Percentiles rank a stretch among this genome's conserved stretches.
These are phyloP conservation scores for Ormyrus nitidulus DNA, from an alignment of 2,888 invertebrate genomes.

Conservation along the genomic window DNA sequence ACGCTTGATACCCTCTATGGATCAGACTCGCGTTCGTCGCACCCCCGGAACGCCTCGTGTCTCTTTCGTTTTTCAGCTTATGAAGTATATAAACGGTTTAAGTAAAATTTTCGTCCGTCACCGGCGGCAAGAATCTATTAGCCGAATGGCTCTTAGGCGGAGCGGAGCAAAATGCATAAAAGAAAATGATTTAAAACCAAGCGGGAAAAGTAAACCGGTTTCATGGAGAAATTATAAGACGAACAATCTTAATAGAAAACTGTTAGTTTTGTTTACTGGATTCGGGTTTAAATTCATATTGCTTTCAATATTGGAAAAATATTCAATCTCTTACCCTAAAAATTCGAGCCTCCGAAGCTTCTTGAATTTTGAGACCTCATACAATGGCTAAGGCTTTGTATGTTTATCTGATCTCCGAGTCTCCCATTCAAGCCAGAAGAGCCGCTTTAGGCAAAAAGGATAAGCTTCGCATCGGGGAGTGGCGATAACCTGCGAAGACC, in stretches of 20 bases:
- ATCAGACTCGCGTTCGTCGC: constrained; percentile 33
- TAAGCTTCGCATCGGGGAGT: background rate
- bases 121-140: constrained; percentile 26
- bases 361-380: too few species aligned
- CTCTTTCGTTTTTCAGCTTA: constrained; percentile 48
- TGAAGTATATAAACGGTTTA: constrained; percentile 41
- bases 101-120: constrained; percentile 27
- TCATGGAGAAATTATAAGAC: background rate
- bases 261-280: too few species aligned
- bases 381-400: too few species aligned
- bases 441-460: background rate
- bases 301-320: too few species aligned
- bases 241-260: too few species aligned
- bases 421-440: too few species aligned
- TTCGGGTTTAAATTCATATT: too few species aligned
- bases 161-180: background rate
- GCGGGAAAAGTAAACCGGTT: background rate
- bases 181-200: background rate
- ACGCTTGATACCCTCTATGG: constrained; percentile 35
- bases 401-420: too few species aligned
- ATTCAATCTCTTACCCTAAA: too few species aligned
- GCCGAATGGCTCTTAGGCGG: background rate
- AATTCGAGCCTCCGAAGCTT: too few species aligned
- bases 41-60: constrained; percentile 35
- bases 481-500: constrained; percentile 23